These are phyloP conservation scores for Berghia stephanieae DNA, from an alignment of 1,140 invertebrate genomes.

Conservation along the genomic window DNA sequence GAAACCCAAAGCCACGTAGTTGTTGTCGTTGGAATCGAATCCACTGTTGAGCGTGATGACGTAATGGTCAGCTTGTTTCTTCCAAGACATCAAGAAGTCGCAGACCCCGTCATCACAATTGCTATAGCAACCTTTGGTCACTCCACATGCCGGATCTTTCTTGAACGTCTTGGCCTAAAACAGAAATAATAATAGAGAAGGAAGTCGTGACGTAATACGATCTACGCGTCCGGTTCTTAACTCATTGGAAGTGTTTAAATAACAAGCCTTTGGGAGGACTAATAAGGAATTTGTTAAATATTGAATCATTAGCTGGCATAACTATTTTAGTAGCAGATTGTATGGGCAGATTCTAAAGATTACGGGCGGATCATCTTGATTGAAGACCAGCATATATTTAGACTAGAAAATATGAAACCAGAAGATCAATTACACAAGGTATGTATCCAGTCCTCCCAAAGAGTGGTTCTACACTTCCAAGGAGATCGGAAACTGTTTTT, in stretches of 20 bases:
- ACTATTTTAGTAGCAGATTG: not conserved
- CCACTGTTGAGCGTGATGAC: conserved; percentile 4
- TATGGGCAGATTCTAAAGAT: too few species aligned
- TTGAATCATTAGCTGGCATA: not conserved
- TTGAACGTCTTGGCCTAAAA: not conserved
- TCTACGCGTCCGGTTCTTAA: too few species aligned
- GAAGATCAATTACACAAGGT: too few species aligned
- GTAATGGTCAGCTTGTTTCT: not conserved
- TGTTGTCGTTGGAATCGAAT: not conserved
- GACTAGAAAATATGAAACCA: too few species aligned
- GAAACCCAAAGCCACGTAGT: conserved; percentile 22
- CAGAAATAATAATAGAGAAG: not conserved
- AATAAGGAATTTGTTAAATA: not conserved
- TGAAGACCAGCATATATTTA: too few species aligned
- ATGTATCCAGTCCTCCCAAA: too few species aligned
- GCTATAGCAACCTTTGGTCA: conserved; percentile 14
- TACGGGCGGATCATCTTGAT: too few species aligned
- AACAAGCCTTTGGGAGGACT: not conserved
- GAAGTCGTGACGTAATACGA: too few species aligned
- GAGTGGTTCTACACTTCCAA: too few species aligned
- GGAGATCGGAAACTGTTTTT: too few species aligned
- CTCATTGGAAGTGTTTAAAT: not conserved
- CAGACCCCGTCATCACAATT: conserved; percentile 17
- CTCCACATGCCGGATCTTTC: conserved; percentile 21
- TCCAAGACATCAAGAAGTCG: conserved; percentile 19